phyloP scores from a whole-genome alignment of 1,140 invertebrate species.

The Helicoverpa zea region DNA sequence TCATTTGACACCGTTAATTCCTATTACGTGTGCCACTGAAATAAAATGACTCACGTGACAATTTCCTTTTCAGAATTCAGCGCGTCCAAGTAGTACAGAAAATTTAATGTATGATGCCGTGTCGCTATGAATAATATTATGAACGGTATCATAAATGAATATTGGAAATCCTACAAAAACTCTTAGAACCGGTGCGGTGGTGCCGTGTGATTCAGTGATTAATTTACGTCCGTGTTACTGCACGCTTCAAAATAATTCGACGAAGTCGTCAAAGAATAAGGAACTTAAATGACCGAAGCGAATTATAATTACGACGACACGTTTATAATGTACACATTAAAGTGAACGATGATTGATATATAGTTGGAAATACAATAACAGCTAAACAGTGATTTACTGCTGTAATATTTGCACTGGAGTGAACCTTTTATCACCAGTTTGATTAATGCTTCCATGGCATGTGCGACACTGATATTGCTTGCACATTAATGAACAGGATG shows the following conservation, averaged over 20 bases:
- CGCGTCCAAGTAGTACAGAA: constrained; percentile 1
- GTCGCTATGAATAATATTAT: constrained; percentile 43
- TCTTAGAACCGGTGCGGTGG: constrained; percentile 38
- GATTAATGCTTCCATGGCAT: constrained; percentile 75
- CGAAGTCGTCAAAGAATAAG: constrained; percentile 42
- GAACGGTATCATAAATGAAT: constrained; percentile 45
- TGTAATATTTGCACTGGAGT: constrained; percentile 71
- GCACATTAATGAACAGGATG: constrained; percentile 60
- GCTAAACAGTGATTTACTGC: constrained; percentile 76
- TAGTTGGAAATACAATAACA: constrained; percentile 63
- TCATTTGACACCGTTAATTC: constrained; percentile 15
- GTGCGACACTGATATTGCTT: constrained; percentile 58
- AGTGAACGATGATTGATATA: constrained; percentile 68
- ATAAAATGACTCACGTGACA: constrained; percentile 8
- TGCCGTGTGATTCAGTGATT: constrained; percentile 49
- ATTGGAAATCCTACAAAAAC: constrained; percentile 47
- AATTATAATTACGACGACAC: constrained; percentile 52
- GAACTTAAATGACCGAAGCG: constrained; percentile 46
- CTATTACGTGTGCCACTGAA: background rate
- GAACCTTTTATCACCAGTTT: constrained; percentile 74
- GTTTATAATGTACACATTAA: constrained; percentile 55
- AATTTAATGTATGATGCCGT: constrained; percentile 2
- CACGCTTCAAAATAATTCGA: constrained; percentile 41
- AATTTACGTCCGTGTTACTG: constrained; percentile 45
- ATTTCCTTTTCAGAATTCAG: background rate